phyloP scores from a whole-genome alignment of 2,113 vertebrate species.

The Oncorhynchus tshawytscha region DNA sequence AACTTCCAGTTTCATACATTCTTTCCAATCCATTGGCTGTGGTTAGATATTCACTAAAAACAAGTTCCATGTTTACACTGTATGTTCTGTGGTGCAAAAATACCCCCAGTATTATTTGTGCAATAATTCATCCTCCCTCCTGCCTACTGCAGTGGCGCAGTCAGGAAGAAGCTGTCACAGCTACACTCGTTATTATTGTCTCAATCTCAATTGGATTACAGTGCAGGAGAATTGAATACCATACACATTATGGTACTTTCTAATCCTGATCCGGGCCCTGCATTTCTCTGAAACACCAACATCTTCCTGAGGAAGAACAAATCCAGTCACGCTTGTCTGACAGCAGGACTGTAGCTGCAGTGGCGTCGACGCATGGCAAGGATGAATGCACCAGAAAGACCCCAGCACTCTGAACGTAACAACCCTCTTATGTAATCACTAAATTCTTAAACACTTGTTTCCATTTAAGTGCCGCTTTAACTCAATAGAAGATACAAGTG shows the following conservation, averaged over 20 bases:
- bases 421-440: not conserved
- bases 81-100: too few relatives aligned
- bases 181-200: not conserved
- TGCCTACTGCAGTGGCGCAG: not conserved
- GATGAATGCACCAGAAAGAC: not conserved
- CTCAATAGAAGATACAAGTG: not conserved
- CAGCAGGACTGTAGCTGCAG: too few relatives aligned
- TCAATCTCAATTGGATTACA: not conserved
- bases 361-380: too few relatives aligned
- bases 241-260: not conserved
- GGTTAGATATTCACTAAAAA: too few relatives aligned
- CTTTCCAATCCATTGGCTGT: too few relatives aligned
- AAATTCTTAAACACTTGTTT: conserved; percentile 1
- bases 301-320: too few relatives aligned
- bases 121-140: not conserved
- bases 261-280: too few relatives aligned
- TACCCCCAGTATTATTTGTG: not conserved
- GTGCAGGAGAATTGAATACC: not conserved
- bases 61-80: too few relatives aligned
- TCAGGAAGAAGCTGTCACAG: too few relatives aligned
- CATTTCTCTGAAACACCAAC: too few relatives aligned
- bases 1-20: too few relatives aligned
- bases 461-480: not conserved
- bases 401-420: not conserved
- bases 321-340: too few relatives aligned